A percentile compares a stretch with the other conserved stretches of the same genome.
These are phyloP conservation scores for Camptogramma bilineatum DNA, from an alignment of 2,888 invertebrate genomes.

Conservation along the genomic window DNA sequence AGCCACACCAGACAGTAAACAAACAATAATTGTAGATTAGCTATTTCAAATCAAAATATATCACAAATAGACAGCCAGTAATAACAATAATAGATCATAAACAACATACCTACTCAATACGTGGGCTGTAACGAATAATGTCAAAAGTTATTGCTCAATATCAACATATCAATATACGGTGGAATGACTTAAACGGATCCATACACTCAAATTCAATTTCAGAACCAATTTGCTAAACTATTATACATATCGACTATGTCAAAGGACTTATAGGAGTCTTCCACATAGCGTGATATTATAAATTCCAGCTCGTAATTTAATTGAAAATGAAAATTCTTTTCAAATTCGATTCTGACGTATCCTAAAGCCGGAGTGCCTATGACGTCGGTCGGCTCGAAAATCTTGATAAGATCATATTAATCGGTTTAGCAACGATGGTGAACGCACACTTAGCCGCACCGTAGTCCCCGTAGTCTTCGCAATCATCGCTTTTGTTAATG, in stretches of 20 bases:
- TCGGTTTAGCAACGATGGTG: too few relatives aligned
- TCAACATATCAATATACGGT: background rate
- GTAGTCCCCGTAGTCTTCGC: too few relatives aligned
- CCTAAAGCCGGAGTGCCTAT: too few relatives aligned
- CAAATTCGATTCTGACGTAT: too few relatives aligned
- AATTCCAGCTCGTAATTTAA: too few relatives aligned
- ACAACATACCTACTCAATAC: constrained; percentile 59
- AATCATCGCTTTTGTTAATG: too few relatives aligned
- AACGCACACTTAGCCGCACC: too few relatives aligned
- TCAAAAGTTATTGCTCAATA: constrained; percentile 55
- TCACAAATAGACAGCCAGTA: constrained; percentile 18
- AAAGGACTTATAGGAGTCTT: background rate
- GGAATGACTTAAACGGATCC: background rate
- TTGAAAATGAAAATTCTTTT: too few relatives aligned
- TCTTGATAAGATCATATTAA: too few relatives aligned
- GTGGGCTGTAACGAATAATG: constrained; percentile 58
- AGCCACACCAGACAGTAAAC: constrained; percentile 4
- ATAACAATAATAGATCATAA: constrained; percentile 56
- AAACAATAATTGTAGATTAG: constrained; percentile 1
- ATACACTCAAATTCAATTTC: constrained; percentile 3
- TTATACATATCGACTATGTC: background rate
- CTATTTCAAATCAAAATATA: constrained; percentile 15
- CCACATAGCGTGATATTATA: too few relatives aligned
- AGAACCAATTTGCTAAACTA: constrained; percentile 9
- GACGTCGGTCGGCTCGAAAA: too few relatives aligned